Evolutionary conservation across 2,797 vertebrate species (phyloP).

Genomic region (Melanotaenia nigrans): DNA sequence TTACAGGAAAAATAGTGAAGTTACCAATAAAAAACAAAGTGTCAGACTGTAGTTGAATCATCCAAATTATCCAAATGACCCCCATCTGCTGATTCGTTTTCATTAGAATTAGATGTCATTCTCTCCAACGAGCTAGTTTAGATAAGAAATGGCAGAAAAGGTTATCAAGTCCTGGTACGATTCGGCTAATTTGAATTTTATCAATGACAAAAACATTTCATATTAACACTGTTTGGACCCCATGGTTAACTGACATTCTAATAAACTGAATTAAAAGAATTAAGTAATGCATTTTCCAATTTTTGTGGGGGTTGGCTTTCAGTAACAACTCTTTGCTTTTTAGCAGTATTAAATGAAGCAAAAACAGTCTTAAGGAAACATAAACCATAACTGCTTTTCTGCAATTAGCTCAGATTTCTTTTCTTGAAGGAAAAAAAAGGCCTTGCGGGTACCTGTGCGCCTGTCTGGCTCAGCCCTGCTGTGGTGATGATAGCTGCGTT

Average conservation of each 20-base stretch:
- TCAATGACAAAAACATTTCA: slow-evolving; percentile 52
- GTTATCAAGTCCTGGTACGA: slow-evolving; percentile 57
- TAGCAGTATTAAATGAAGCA: slow-evolving; percentile 28
- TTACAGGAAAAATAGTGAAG: slow-evolving; percentile 59
- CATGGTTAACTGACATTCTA: slow-evolving; percentile 46
- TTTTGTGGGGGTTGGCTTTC: slow-evolving; percentile 22
- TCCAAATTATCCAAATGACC: slow-evolving; percentile 71
- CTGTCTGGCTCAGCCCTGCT: slow-evolving; percentile 89
- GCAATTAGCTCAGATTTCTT: slow-evolving; percentile 4
- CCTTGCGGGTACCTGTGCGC: slow-evolving; percentile 64
- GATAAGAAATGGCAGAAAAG: slow-evolving; percentile 67
- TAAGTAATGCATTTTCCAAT: slow-evolving; percentile 40
- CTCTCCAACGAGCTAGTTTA: slow-evolving; percentile 68
- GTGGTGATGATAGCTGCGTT: slow-evolving; percentile 95
- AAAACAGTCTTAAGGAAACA: slow-evolving; percentile 3
- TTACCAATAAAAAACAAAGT: slow-evolving; percentile 71
- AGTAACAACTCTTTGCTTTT: slow-evolving; percentile 39
- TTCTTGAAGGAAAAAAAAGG: background rate
- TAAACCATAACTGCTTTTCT: slow-evolving; percentile 10
- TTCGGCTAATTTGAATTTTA: slow-evolving; percentile 54
- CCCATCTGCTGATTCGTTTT: slow-evolving; percentile 71
- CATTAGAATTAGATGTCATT: slow-evolving; percentile 71
- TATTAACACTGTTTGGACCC: slow-evolving; percentile 51
- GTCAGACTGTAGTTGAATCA: slow-evolving; percentile 71
- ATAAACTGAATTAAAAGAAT: slow-evolving; percentile 38